Conservation (phyloP, 2,797 vertebrate genomes). For the Melanotaenia parkinsoni region DNA sequence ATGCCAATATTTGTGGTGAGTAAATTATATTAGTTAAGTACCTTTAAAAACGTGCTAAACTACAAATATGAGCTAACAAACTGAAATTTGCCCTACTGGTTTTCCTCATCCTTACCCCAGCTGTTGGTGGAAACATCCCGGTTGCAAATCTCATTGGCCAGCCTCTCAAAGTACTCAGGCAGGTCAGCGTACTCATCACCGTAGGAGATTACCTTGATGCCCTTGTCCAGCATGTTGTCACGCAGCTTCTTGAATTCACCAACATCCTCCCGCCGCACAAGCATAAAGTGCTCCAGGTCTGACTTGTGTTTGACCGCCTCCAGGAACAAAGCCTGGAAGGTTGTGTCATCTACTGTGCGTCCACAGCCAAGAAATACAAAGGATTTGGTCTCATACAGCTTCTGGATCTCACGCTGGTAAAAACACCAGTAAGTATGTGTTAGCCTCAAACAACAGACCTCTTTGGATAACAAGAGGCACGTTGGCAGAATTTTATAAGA, state of each 20-base stretch:
- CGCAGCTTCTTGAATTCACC: constrained; percentile 96
- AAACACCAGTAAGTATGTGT: not conserved
- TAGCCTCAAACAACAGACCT: not conserved
- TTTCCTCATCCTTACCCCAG: constrained; percentile 73
- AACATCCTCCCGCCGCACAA: constrained; percentile 92
- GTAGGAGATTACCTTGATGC: constrained; percentile 96
- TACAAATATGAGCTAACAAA: no score
- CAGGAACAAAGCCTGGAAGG: constrained; percentile 95
- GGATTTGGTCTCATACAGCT: constrained; percentile 94
- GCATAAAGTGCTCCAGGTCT: constrained; percentile 97
- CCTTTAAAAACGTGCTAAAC: no score
- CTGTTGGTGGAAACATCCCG: constrained; percentile 78
- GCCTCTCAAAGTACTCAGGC: constrained; percentile 93
- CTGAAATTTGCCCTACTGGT: not conserved
- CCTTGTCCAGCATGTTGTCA: constrained; percentile 97
- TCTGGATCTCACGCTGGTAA: constrained; percentile 94
- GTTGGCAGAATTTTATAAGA: constrained; percentile 5
- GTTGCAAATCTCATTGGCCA: constrained; percentile 91
- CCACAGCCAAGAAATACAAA: constrained; percentile 97
- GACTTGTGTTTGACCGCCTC: constrained; percentile 97
- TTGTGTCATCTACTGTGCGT: constrained; percentile 95
- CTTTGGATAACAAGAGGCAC: not conserved
- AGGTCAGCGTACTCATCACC: constrained; percentile 91
- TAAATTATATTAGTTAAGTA: no score
- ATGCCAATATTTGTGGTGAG: not conserved